Base-by-base conservation (phyloP, 2,113 vertebrate species). In the Perca schrenkii region DNA sequence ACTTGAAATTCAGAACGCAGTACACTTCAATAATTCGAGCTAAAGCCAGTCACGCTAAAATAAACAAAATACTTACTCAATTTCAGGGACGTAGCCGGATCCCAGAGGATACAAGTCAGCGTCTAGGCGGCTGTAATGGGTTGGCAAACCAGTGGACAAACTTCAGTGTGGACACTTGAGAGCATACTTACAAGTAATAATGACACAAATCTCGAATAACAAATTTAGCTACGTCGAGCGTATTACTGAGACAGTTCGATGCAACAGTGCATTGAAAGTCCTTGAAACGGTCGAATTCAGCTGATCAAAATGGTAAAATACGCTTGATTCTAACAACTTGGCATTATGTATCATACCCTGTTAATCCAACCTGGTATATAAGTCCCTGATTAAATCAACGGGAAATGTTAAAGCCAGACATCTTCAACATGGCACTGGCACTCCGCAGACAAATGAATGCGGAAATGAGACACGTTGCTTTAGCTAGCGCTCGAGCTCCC, bases 21-120 rank as follows among this genome's bases (percentile, higher is more conserved):
- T 17, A n/a, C 11, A 63, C 15, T 11, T 5, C 10, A 22, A 19
- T 50, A 2, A 47, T 11, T 53, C 16, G 16, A 58, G 16, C 8
- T 13, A 22, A 64, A 64, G 19, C 12, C 31, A 31, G 1, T 14
- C 4, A 25, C 47, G 36, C 8, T 58, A 67, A 54, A 52, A 25
- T 2, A 36, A 40, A 53, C 8, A 25, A 53, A 52, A 85, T 72
- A 94, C 95, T 92, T 93, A 96, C 95, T 95, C 95, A 71, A 95
- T 93, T 88, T 96, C 94, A 93, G 94, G 89, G 93, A 95, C 94
- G 94, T 95, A 96, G 89, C 94, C 91, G 89, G 95, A 92, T 96
- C 95, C 95, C 92, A 96, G 93, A 90, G 95, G 95, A 85, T 96
- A 96, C 94, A 95, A 93, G 91, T 96, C 95, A 93, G 95, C 88